These are phyloP conservation scores for Anhinga rufa DNA, from an alignment of 2,113 vertebrate species.

Conservation along the genomic window DNA sequence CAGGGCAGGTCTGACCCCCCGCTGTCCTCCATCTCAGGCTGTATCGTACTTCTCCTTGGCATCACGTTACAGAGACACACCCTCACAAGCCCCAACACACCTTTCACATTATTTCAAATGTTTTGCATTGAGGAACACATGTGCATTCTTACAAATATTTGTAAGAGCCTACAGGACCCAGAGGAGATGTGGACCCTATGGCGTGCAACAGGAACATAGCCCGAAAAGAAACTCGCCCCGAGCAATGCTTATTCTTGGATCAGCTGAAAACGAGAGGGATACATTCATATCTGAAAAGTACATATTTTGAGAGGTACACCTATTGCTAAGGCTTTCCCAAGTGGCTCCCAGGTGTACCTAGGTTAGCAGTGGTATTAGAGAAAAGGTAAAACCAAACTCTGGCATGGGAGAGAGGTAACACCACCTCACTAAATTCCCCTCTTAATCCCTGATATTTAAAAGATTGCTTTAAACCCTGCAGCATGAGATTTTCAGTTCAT, in stretches of 20 bases:
- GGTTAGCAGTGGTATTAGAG: not conserved
- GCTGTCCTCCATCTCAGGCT: not conserved
- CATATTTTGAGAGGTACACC: not conserved
- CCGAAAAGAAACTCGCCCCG: not conserved
- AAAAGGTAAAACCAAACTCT: not conserved
- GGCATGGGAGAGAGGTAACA: not conserved
- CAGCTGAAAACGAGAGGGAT: not conserved
- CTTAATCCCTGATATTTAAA: conserved; percentile 31
- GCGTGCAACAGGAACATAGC: not conserved
- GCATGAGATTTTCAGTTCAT: not conserved
- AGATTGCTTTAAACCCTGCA: not conserved
- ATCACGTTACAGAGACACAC: not conserved
- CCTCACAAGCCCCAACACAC: not conserved
- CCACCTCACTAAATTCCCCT: not conserved
- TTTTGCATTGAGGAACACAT: not conserved
- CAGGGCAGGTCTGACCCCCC: not conserved
- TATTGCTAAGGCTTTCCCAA: not conserved
- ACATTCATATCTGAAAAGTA: not conserved
- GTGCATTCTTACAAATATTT: not conserved
- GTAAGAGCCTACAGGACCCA: not conserved
- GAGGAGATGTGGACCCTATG: not conserved
- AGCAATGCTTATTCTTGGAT: not conserved
- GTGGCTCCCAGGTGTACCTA: not conserved
- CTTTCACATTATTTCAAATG: not conserved
- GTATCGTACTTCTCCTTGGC: not conserved